A percentile compares a stretch with the other conserved stretches of the same genome.
Evolutionary conservation across 2,113 vertebrate genomes (phyloP).

Genomic region (Dipodomys ordii): DNA sequence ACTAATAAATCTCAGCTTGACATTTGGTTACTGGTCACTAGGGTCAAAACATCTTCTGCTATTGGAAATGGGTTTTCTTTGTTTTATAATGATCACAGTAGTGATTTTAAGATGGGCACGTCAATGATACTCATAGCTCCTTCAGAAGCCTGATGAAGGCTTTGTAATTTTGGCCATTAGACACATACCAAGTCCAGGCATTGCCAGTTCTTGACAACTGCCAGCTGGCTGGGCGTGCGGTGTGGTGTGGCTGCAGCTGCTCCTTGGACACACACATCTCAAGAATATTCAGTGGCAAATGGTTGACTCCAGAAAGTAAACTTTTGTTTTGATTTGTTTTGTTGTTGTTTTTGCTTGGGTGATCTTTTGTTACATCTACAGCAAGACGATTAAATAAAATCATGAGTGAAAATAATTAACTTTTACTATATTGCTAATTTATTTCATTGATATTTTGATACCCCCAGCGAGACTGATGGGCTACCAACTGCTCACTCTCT

Average conservation of each 20-base stretch:
- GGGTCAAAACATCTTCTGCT: slow-evolving; percentile 21
- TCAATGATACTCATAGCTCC: neutral
- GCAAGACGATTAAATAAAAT: neutral
- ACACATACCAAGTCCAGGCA: neutral
- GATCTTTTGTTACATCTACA: neutral
- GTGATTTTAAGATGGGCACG: neutral
- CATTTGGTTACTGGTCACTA: neutral
- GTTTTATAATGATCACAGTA: neutral
- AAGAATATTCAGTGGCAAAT: neutral
- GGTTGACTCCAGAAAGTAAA: neutral
- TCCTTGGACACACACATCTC: neutral
- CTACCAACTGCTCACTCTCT: neutral
- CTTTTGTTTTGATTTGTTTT: neutral
- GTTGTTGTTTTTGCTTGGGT: neutral
- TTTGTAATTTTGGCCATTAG: neutral
- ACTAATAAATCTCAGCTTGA: neutral
- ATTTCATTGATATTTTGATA: neutral
- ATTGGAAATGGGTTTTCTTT: neutral
- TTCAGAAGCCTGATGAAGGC: neutral
- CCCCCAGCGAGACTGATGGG: neutral
- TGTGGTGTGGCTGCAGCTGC: slow-evolving; percentile 39
- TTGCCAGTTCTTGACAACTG: neutral
- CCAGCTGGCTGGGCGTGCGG: slow-evolving; percentile 26
- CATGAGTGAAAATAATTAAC: neutral
- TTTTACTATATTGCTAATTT: neutral